phyloP scores from a whole-genome alignment of 2,797 vertebrate species.

The Eleutherodactylus coqui region DNA sequence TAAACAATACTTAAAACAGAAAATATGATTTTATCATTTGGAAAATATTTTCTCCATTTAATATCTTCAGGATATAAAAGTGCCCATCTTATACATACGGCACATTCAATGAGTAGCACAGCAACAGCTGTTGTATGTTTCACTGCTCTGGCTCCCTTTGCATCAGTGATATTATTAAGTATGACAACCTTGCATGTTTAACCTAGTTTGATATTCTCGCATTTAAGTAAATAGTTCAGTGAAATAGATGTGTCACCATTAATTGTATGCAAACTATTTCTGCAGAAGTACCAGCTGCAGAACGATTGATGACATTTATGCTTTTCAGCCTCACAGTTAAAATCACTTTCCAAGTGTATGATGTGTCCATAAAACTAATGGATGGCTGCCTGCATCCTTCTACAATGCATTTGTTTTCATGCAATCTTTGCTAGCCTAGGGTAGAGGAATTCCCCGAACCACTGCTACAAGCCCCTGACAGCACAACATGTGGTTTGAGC shows the following conservation, averaged over 20 bases:
- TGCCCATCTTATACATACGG: conserved; percentile 19
- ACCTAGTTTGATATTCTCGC: conserved; percentile 11
- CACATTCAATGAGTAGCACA: conserved; percentile 10
- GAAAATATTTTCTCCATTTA: background rate
- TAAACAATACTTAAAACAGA: background rate
- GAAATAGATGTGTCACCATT: conserved; percentile 17
- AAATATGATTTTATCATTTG: background rate
- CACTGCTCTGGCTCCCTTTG: conserved; percentile 9
- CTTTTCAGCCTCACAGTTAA: conserved; percentile 8
- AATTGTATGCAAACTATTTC: conserved; percentile 24
- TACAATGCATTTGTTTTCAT: background rate
- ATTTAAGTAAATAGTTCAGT: conserved; percentile 36
- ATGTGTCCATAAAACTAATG: background rate
- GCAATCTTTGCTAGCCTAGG: no score
- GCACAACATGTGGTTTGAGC: no score
- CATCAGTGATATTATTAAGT: conserved; percentile 32
- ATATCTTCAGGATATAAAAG: background rate
- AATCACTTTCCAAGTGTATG: background rate
- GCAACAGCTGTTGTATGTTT: conserved; percentile 51
- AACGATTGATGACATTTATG: conserved; percentile 21
- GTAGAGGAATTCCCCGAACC: no score
- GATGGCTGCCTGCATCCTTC: background rate
- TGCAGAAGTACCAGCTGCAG: conserved; percentile 9
- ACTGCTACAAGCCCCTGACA: no score
- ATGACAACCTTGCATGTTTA: conserved; percentile 44